A percentile compares a stretch with the other conserved stretches of the same genome.
These are phyloP conservation scores for Bufo gargarizans DNA, from an alignment of 2,113 vertebrate species.

Conservation along the genomic window DNA sequence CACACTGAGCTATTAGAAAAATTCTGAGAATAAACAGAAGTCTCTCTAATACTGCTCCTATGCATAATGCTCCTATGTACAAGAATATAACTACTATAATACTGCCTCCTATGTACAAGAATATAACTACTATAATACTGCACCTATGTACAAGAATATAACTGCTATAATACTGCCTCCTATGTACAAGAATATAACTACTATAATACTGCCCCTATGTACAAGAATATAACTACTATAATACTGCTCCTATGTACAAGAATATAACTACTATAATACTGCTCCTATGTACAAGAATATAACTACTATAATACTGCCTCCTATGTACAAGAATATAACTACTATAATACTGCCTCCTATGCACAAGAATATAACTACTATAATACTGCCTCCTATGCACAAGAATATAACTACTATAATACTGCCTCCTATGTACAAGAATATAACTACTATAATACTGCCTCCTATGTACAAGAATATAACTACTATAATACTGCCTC, in stretches of 20 bases:
- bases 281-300: not conserved
- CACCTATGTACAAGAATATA: not conserved
- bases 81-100: conserved; percentile 11
- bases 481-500: not conserved
- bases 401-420: not conserved
- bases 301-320: conserved; percentile 1
- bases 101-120: not conserved
- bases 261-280: conserved; percentile 11
- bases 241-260: not conserved
- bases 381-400: not conserved
- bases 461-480: not conserved
- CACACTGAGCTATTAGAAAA: no score
- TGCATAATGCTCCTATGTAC: not conserved
- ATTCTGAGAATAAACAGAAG: no score
- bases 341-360: conserved; percentile 1
- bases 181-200: no score
- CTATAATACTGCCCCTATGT: no score
- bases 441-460: conserved; percentile 5
- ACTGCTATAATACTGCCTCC: not conserved
- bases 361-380: conserved; percentile 6
- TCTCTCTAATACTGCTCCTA: not conserved
- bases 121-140: no score
- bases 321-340: conserved; percentile 7
- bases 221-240: not conserved
- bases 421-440: not conserved